Evolutionary conservation across 2,113 vertebrate genomes (phyloP).

Genomic region (Panurus biarmicus): DNA sequence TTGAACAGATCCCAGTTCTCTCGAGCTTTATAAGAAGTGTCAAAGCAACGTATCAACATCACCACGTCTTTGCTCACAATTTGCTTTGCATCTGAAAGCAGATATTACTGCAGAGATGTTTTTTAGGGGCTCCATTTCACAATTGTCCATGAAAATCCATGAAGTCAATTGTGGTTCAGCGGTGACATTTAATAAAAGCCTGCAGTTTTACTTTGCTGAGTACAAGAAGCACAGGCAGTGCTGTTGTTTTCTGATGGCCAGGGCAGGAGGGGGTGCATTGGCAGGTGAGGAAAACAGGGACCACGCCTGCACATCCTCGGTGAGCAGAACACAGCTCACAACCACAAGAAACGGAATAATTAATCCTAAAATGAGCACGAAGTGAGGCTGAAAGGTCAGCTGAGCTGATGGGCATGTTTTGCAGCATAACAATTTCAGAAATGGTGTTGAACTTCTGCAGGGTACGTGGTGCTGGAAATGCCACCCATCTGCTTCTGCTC

Average conservation of each 20-base stretch:
- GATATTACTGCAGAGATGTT: background rate
- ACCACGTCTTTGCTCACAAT: background rate
- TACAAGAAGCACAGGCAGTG: background rate
- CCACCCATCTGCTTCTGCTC: background rate
- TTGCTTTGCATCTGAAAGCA: background rate
- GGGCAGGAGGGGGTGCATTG: background rate
- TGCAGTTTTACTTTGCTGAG: background rate
- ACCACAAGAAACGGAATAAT: background rate
- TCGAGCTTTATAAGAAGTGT: background rate
- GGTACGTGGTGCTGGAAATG: background rate
- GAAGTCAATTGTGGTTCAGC: background rate
- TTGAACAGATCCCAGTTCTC: background rate
- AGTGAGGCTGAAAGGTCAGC: slow-evolving; percentile 33
- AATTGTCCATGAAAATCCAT: background rate
- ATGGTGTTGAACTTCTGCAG: background rate
- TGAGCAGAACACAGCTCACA: background rate
- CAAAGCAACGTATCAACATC: background rate
- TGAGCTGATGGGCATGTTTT: background rate
- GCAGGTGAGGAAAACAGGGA: background rate
- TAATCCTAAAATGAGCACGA: background rate
- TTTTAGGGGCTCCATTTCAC: background rate
- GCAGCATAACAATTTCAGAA: background rate
- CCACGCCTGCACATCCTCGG: background rate
- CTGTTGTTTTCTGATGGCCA: background rate
- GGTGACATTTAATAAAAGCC: background rate